phyloP scores from a whole-genome alignment of 2,113 vertebrate species.

The Calypte anna region DNA sequence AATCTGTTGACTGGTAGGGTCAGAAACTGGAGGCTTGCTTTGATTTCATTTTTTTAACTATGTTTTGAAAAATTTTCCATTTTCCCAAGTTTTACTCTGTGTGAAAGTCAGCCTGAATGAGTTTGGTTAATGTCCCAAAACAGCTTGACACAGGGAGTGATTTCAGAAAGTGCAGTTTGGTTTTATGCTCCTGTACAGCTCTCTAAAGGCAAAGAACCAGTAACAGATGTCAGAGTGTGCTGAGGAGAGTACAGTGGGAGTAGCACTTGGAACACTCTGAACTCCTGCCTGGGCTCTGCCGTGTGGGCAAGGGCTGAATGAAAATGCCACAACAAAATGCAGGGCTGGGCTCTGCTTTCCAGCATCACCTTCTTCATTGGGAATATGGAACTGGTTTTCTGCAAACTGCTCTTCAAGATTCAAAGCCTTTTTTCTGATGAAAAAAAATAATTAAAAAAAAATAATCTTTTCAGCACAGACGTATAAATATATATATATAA shows the following conservation, averaged over 20 bases:
- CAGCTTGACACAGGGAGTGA: background rate
- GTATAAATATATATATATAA: too few relatives aligned
- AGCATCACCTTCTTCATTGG: fast-evolving
- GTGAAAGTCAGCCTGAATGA: background rate
- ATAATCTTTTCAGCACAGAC: background rate
- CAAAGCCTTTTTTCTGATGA: background rate
- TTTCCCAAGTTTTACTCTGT: background rate
- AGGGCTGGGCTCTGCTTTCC: background rate
- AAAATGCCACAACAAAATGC: fast-evolving
- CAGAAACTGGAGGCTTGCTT: background rate
- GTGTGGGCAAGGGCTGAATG: background rate
- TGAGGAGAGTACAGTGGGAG: background rate
- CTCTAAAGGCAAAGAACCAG: background rate
- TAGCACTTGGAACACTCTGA: background rate
- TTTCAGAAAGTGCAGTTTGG: background rate
- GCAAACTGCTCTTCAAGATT: background rate
- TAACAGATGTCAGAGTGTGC: background rate
- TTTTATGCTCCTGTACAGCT: background rate
- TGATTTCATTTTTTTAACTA: background rate
- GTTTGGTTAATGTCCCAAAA: background rate
- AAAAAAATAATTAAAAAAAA: too few relatives aligned
- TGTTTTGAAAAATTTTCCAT: background rate
- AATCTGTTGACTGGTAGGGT: fast-evolving
- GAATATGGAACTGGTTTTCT: background rate
- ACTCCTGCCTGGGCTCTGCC: background rate